These are phyloP conservation scores for Bombus terrestris DNA, from an alignment of 1,140 invertebrate species.

Conservation along the genomic window DNA sequence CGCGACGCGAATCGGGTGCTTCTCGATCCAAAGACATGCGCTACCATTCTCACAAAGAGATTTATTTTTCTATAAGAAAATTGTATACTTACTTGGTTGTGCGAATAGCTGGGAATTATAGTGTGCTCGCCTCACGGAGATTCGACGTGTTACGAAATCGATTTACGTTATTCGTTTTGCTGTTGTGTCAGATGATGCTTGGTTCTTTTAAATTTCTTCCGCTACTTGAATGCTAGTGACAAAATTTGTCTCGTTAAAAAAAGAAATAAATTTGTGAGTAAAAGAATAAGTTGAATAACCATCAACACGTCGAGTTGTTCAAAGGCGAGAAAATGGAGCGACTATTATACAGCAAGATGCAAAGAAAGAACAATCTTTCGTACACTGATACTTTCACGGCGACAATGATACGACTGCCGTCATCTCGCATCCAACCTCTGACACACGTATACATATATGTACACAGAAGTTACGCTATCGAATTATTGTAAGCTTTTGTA, in stretches of 20 bases:
- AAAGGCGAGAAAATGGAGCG: constrained; percentile 17
- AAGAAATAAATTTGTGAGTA: no score
- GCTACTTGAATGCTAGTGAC: no score
- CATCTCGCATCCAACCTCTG: constrained; percentile 37
- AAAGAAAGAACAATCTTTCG: constrained; percentile 55
- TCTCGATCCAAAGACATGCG: constrained; percentile 42
- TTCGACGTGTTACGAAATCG: constrained; percentile 42
- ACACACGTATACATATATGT: constrained; percentile 23
- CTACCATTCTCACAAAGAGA: constrained; percentile 71
- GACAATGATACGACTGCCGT: constrained; percentile 58
- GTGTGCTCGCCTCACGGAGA: neutral
- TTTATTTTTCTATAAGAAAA: constrained; percentile 79
- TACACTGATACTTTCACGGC: constrained; percentile 57
- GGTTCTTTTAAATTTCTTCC: neutral
- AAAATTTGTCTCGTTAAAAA: neutral
- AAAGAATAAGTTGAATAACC: neutral
- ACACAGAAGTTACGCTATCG: constrained; percentile 41
- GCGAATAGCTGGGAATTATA: constrained; percentile 63
- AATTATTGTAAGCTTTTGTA: constrained; percentile 66
- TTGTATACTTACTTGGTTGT: constrained; percentile 78
- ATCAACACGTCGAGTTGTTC: constrained; percentile 46
- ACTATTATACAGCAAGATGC: constrained; percentile 61
- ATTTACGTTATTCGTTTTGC: neutral
- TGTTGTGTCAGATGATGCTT: neutral
- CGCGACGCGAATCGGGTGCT: constrained; percentile 27